Evolutionary conservation across 1,140 invertebrate genomes (phyloP), one percentile per base, ranked within the genome.

Genomic region (Branchinecta lynchi): DNA sequence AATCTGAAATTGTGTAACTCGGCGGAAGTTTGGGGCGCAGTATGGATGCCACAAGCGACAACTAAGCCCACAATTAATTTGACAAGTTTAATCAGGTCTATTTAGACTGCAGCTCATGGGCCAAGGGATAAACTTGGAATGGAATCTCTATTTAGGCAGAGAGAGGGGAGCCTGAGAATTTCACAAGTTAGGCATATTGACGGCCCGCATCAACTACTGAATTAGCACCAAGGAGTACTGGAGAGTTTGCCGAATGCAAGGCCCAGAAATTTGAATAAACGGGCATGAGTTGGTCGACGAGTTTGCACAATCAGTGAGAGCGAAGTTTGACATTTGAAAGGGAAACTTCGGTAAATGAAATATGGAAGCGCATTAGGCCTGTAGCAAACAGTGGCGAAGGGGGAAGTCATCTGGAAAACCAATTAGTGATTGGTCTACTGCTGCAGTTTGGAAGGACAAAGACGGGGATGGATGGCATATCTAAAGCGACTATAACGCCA

Each of bases 161-260:
- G 17, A 20, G 51, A 20, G 51, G 51, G 17, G 17, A 20, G 51
- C 17, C 17, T 15, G 12, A 15, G 51, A 60, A 20, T 60, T 60
- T 60, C 51, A 60, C 51, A 60, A 60, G 51, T 60, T 60, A 60
- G 51, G 51, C 51, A 60, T 60, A 60, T 60, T 60, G 51, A 60
- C 51, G 51, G 17, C 17, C 17, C 17, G 51, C 12, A 20, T 15
- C 12, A 60, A 60, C 51, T 60, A 60, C 17, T 60, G 51, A 60
- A 60, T 60, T 60, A 60, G 51, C 51, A 15, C 12, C 12, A 60
- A 60, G 51, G 51, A 60, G 12, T 60, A 60, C 12, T 20, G 12
- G 12, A 20, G 51, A 60, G 51, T 60, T 60, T 60, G 51, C 51
- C 17, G 51, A 60, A 60, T 60, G 2, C 17, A 12, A 60, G 17